phyloP scores from a whole-genome alignment of 2,888 invertebrate species.

The Melinaea marsaeus region DNA sequence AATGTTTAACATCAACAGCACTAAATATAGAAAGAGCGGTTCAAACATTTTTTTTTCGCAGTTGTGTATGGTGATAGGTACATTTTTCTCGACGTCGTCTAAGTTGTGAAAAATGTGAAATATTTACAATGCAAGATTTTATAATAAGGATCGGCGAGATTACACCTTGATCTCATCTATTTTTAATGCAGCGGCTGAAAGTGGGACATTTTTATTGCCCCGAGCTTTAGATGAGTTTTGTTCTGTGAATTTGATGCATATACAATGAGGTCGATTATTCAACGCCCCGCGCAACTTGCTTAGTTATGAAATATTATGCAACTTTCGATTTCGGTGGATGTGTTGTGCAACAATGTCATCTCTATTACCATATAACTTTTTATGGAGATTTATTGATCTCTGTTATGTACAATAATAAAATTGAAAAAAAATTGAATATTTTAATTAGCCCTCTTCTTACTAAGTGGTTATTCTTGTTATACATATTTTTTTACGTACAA shows the following conservation, averaged over 20 bases:
- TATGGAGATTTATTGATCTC: not conserved
- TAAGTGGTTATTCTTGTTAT: too few relatives aligned
- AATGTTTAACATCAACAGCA: too few relatives aligned
- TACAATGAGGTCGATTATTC: constrained; percentile 75
- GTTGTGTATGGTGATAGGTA: constrained; percentile 55
- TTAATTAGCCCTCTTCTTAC: too few relatives aligned
- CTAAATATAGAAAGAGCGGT: constrained; percentile 13
- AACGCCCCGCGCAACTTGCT: constrained; percentile 60
- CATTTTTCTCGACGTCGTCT: constrained; percentile 55
- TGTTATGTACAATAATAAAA: not conserved
- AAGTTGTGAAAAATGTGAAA: constrained; percentile 68
- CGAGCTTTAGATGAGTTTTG: constrained; percentile 74
- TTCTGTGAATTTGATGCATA: constrained; percentile 77
- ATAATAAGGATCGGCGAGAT: constrained; percentile 73
- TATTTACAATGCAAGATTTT: constrained; percentile 72
- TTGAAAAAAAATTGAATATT: too few relatives aligned
- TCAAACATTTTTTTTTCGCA: constrained; percentile 38
- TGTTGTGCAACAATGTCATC: not conserved
- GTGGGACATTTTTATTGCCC: constrained; percentile 76
- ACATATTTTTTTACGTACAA: not conserved
- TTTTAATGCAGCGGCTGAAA: constrained; percentile 66
- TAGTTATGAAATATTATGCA: constrained; percentile 56
- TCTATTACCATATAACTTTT: not conserved
- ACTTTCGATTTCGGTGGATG: constrained; percentile 26
- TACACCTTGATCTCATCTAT: constrained; percentile 74